Percentiles rank a stretch among this genome's conserved stretches.
Evolutionary conservation across 2,888 invertebrate species (phyloP).

Genomic region (Creontiades dilutus): DNA sequence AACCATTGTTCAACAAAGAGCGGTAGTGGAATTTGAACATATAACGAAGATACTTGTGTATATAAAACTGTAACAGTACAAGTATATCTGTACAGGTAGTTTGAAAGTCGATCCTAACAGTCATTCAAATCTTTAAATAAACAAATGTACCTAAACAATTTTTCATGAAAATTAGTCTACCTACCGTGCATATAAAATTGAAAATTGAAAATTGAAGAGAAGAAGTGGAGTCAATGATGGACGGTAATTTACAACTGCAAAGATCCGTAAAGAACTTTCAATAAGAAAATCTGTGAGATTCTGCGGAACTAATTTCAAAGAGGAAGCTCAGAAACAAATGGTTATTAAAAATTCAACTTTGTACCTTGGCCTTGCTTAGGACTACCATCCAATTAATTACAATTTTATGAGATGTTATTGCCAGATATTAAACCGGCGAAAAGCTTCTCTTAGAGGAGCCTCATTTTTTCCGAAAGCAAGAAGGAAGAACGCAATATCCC

Average conservation of each 20-base stretch:
- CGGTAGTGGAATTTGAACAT: no score
- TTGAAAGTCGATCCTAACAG: no score
- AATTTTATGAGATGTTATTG: conserved; percentile 70
- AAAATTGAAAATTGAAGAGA: not conserved
- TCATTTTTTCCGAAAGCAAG: conserved; percentile 28
- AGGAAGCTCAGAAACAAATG: conserved; percentile 57
- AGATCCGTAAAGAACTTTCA: conserved; percentile 2
- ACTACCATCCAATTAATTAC: conserved; percentile 69
- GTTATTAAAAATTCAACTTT: conserved; percentile 70
- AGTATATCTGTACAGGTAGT: no score
- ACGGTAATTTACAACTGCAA: conserved; percentile 53
- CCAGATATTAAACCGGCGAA: conserved; percentile 64
- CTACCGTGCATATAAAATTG: no score
- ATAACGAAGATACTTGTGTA: no score
- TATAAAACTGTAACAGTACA: no score
- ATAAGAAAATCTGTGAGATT: conserved; percentile 44
- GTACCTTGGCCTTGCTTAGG: conserved; percentile 50
- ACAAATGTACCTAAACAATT: no score
- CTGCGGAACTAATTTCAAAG: conserved; percentile 49
- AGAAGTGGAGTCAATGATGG: not conserved
- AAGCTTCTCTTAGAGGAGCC: not conserved
- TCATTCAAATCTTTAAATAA: no score
- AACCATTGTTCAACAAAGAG: no score
- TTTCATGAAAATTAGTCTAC: no score
- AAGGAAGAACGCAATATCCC: conserved; percentile 56